Base-by-base conservation (phyloP, 1,140 invertebrate species). In the Drosophila burlai region DNA sequence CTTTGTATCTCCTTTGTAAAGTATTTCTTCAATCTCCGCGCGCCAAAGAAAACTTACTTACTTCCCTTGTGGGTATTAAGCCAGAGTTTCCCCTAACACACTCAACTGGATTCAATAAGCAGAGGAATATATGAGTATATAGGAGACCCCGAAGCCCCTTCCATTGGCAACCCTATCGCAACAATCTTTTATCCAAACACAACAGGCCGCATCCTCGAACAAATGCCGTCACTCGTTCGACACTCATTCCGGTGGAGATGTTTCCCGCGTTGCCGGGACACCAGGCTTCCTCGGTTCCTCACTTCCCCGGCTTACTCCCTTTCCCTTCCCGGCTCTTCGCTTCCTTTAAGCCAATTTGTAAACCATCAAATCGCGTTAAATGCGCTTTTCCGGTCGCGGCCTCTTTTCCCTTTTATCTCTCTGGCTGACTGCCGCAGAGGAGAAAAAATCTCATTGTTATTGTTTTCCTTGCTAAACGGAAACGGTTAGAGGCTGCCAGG, bases 291-390 rank as follows among this genome's bases (percentile, higher is more conserved):
- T 29, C 55, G 81, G 79, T 76, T 45, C 15, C 43, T 29, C 13
- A n/a, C 9, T 18, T 43, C 43, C n/a, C 4, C 42, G 38, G 38
- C 16, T 40, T 7, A 40, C n/a, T 24, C 45, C 45, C n/a, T 34
- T 34, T 11, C 50, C 29, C 24, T 55, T 42, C 74, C 66, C 74
- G 83, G 81, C 75, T 79, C 69, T 81, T 49, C 75, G 63, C 55
- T 77, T 73, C 69, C 63, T 89, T 89, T 89, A 89, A 90, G 81
- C 85, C 85, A 90, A 90, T 90, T 90, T 90, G 85, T 90, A 85
- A 90, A 90, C 81, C 85, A 90, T 90, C 85, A 84, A 90, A 90
- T 90, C 85, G 85, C 85, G 85, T 90, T 90, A 90, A 90, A 90
- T 90, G 85, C 81, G 85, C 85, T 90, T 90, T 90, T 90, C 85